Conservation (phyloP, 2,797 vertebrate genomes). For the Caiman crocodilus region DNA sequence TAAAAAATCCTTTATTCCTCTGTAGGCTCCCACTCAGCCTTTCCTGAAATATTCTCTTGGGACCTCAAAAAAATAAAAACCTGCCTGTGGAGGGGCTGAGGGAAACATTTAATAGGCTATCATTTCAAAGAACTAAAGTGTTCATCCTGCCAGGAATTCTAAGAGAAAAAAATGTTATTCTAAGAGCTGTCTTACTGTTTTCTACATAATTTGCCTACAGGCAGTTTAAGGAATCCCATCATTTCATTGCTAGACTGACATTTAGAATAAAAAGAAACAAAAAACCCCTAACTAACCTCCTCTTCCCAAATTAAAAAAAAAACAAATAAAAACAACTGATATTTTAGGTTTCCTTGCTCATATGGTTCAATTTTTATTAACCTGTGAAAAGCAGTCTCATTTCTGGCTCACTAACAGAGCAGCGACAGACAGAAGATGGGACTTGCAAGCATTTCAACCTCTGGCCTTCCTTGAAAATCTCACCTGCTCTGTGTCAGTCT, state of each 20-base stretch:
- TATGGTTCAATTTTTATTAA: not conserved
- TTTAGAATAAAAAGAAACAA: no score
- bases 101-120: not conserved
- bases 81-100: not conserved
- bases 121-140: not conserved
- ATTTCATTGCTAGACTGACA: not conserved
- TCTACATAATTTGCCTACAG: not conserved
- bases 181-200: not conserved
- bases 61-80: not conserved
- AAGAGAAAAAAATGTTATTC: not conserved
- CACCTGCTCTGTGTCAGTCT: not conserved
- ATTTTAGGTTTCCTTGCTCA: not conserved
- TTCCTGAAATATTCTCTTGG: not conserved
- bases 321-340: not conserved
- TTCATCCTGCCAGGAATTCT: not conserved
- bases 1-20: not conserved
- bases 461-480: constrained; percentile 1
- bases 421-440: not conserved
- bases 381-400: not conserved
- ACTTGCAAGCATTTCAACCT: not conserved
- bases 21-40: not conserved
- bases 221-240: not conserved
- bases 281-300: no score
- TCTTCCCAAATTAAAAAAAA: not conserved
- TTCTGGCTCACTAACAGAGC: not conserved